Evolutionary conservation across 2,888 invertebrate species (phyloP), one percentile per base, ranked within the genome.

Genomic region (Ephialtes manifestator): DNA sequence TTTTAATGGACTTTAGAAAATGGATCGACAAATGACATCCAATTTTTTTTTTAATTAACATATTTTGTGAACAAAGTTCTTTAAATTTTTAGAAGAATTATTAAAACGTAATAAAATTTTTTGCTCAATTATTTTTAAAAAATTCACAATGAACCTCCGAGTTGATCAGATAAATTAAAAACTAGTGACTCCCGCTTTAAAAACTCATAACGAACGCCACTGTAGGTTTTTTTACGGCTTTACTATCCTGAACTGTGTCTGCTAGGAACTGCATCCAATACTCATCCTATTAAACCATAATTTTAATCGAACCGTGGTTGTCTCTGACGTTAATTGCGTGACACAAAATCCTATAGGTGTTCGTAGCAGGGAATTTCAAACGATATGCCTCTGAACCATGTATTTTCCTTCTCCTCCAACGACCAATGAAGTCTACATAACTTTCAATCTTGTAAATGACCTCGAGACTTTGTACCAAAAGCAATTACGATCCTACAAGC

Each of bases 281-380:
- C n/a, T n/a, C n/a, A n/a, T 58, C 24, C 24, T 0, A 15, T 58
- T 11, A 20, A 10, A 10, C 51, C 65, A 53, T 76, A 53, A 67
- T 51, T 67, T 76, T 75, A 15, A 51, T 63, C 39, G 67, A 77
- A 46, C 24, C 20, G 58, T 35, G 58, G 78, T 68, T 48, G 58
- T 7, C 20, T 28, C 15, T 55, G 76, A 78, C 81, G 84, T 80
- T 88, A 88, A 88, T 88, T 85, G 83, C 84, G 63, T 74, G 82
- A 86, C 84, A 80, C 86, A n/a, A n/a, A 86, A 80, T 11, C n/a
- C 58, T 28, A 24, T 28, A n/a, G 39, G 10, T 15, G 76, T 11
- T 39, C 18, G 58, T 31, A 18, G 68, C 46, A 46, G n/a, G 13
- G 31, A 28, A 28, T n/a, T 35, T 24, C 53, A 31, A 10, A 31